phyloP scores from a whole-genome alignment of 2,113 vertebrate species.

The Phalacrocorax brasilianus region DNA sequence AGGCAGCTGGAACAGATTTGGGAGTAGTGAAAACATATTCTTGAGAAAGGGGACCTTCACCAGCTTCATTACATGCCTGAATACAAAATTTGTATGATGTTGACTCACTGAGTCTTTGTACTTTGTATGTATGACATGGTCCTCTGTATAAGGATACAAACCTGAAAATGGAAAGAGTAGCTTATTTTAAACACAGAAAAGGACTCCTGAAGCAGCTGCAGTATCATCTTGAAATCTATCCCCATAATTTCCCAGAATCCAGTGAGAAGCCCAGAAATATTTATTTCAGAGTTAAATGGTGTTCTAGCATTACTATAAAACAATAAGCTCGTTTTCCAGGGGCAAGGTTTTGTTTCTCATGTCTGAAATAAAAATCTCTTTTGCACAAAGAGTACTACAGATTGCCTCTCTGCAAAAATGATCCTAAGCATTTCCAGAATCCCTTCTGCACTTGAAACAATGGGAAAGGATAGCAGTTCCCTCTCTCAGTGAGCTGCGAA shows the following conservation, averaged over 20 bases:
- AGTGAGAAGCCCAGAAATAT: neutral
- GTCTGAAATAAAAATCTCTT: neutral
- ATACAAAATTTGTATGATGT: constrained; percentile 96
- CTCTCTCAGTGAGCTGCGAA: neutral
- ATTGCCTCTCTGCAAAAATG: neutral
- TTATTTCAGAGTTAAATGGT: neutral
- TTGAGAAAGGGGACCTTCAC: constrained; percentile 93
- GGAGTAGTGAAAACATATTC: constrained; percentile 94
- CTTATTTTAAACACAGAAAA: constrained; percentile 4
- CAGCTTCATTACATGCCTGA: constrained; percentile 97
- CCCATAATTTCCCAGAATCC: neutral
- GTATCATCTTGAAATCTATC: neutral
- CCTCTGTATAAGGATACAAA: constrained; percentile 94
- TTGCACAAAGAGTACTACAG: neutral
- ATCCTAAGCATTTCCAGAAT: neutral
- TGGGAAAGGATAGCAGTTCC: neutral
- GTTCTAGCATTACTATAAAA: neutral
- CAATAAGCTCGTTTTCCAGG: neutral
- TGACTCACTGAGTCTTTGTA: constrained; percentile 96
- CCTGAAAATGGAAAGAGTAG: constrained; percentile 72
- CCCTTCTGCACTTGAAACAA: neutral
- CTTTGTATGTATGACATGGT: constrained; percentile 99
- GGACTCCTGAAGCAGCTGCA: neutral
- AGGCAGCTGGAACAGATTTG: constrained; percentile 89
- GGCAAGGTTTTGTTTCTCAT: neutral